Conservation (phyloP, 2,797 vertebrate species). For the Macroramphosus scolopax region DNA sequence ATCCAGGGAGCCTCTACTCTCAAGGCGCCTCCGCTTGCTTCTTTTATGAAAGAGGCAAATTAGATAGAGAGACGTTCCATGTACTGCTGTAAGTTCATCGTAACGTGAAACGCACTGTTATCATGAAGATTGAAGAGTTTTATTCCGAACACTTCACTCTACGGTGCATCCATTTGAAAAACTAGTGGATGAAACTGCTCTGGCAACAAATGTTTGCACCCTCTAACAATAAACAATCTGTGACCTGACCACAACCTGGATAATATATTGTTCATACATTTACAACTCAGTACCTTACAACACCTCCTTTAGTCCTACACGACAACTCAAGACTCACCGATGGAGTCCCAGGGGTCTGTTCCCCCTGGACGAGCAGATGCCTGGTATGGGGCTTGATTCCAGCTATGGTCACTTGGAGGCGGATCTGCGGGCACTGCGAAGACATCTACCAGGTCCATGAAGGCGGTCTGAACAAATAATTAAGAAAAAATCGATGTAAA, state of each 20-base stretch:
- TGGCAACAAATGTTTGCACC: too few relatives aligned
- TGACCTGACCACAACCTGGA: too few relatives aligned
- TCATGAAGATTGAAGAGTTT: too few relatives aligned
- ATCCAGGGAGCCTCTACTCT: slow-evolving; percentile 70
- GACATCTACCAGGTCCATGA: slow-evolving; percentile 92
- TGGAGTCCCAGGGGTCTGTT: slow-evolving; percentile 75
- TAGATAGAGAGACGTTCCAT: not conserved
- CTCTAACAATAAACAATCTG: too few relatives aligned
- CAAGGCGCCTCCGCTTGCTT: slow-evolving; percentile 41
- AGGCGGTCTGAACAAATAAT: slow-evolving; percentile 81
- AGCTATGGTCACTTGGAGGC: slow-evolving; percentile 74
- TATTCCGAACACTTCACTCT: not conserved
- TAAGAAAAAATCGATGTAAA: slow-evolving; percentile 8
- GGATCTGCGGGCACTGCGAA: slow-evolving; percentile 79
- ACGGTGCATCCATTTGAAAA: too few relatives aligned
- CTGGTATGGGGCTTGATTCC: slow-evolving; percentile 71
- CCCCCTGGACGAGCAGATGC: slow-evolving; percentile 41
- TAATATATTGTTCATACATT: not conserved
- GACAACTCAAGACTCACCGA: slow-evolving; percentile 64
- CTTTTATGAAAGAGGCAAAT: slow-evolving; percentile 26
- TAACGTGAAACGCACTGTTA: not conserved
- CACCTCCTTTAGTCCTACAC: not conserved
- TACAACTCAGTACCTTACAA: slow-evolving; percentile 1
- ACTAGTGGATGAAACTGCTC: too few relatives aligned
- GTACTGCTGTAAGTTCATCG: not conserved